phyloP scores from a whole-genome alignment of 2,888 invertebrate genomes.

The Ichneumon xanthorius region DNA sequence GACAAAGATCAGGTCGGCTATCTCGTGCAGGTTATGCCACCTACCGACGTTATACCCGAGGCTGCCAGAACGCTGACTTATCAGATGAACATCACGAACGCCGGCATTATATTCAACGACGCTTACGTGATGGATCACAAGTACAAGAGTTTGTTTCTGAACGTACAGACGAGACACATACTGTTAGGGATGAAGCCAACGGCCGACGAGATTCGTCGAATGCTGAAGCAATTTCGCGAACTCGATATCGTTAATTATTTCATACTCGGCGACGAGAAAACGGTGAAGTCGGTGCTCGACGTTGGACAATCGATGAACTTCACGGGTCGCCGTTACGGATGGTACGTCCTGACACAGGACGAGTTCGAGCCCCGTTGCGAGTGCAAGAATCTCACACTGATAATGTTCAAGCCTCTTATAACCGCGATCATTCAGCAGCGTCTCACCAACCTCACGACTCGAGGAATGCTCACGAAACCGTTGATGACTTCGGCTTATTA shows the following conservation, averaged over 20 bases:
- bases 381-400: slow-evolving; percentile 91
- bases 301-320: slow-evolving; percentile 91
- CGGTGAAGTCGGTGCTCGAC: slow-evolving; percentile 90
- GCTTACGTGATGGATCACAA: slow-evolving; percentile 97
- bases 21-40: slow-evolving; percentile 93
- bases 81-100: slow-evolving; percentile 93
- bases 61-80: slow-evolving; percentile 92
- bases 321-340: slow-evolving; percentile 94
- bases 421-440: slow-evolving; percentile 89
- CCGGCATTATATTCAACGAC: slow-evolving; percentile 96
- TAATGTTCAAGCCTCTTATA: slow-evolving; percentile 91
- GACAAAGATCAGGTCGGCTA: slow-evolving; percentile 90
- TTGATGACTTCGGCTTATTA: slow-evolving; percentile 89
- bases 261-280: slow-evolving; percentile 90
- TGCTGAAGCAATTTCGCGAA: slow-evolving; percentile 90
- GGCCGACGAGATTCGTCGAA: slow-evolving; percentile 87
- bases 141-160: slow-evolving; percentile 95
- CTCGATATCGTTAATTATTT: slow-evolving; percentile 96
- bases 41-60: slow-evolving; percentile 94
- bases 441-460: slow-evolving; percentile 71
- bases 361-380: slow-evolving; percentile 90
- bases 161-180: slow-evolving; percentile 95
- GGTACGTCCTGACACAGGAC: slow-evolving; percentile 93
- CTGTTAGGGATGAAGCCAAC: slow-evolving; percentile 89
- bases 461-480: slow-evolving; percentile 75